These are phyloP conservation scores for Alexandromys fortis DNA, from an alignment of 2,113 vertebrate species.

Conservation along the genomic window DNA sequence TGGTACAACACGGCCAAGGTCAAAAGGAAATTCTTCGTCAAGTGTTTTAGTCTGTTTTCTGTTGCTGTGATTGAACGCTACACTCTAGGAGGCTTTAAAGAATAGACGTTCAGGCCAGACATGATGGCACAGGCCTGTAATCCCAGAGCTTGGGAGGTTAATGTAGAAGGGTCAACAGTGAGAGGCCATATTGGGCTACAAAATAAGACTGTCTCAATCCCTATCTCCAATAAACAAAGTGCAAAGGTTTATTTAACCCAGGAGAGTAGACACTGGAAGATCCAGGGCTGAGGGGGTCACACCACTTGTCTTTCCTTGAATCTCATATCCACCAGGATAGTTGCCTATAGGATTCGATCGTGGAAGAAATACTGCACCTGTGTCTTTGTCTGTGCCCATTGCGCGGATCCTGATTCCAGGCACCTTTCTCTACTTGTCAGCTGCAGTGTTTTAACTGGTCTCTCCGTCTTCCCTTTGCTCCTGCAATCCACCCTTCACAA, in stretches of 20 bases:
- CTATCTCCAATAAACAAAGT: neutral
- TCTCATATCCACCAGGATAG: neutral
- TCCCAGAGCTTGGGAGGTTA: neutral
- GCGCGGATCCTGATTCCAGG: neutral
- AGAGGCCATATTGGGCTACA: neutral
- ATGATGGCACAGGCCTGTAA: neutral
- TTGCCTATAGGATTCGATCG: neutral
- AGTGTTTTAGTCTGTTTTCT: neutral
- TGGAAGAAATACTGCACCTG: neutral
- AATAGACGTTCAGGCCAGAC: neutral
- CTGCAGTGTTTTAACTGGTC: rapidly evolving
- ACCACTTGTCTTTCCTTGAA: neutral
- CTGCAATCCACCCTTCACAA: neutral
- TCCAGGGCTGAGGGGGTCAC: neutral
- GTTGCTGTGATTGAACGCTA: neutral
- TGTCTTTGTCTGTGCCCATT: neutral
- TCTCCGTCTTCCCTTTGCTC: neutral
- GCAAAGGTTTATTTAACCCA: neutral
- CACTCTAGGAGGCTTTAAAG: neutral
- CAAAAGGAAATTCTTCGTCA: neutral
- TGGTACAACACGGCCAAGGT: neutral
- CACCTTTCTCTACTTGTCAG: neutral
- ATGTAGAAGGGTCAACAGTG: neutral
- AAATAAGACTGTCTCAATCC: neutral
- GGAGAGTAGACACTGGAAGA: neutral